phyloP scores from a whole-genome alignment of 1,140 invertebrate species.

The Trichonephila clavata region DNA sequence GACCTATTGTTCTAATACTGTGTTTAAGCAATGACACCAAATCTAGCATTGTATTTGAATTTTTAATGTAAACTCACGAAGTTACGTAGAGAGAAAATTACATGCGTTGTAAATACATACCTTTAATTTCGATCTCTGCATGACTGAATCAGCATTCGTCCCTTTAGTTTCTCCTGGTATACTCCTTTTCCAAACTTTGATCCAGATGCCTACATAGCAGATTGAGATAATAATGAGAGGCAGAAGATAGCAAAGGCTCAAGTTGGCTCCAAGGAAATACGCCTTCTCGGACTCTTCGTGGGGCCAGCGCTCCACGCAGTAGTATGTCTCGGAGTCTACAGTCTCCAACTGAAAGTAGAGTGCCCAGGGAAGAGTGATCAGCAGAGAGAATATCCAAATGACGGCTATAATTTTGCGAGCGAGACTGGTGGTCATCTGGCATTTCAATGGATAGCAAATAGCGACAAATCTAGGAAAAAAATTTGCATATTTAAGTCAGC shows the following conservation, averaged over 20 bases:
- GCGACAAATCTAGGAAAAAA: constrained; percentile 89
- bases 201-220: constrained; percentile 96
- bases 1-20: too few species aligned
- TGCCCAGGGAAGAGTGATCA: constrained; percentile 94
- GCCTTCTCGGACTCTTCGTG: constrained; percentile 89
- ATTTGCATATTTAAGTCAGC: not conserved
- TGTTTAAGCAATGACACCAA: too few species aligned
- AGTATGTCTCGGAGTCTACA: constrained; percentile 82
- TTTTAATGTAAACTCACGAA: too few species aligned
- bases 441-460: constrained; percentile 96
- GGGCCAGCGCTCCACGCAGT: constrained; percentile 93
- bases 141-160: constrained; percentile 80
- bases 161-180: constrained; percentile 95
- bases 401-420: constrained; percentile 92
- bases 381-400: constrained; percentile 93
- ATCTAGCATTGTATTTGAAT: too few species aligned
- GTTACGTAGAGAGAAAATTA: too few species aligned
- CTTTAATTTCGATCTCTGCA: constrained; percentile 80
- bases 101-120: constrained; percentile 31
- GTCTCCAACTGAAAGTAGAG: constrained; percentile 92
- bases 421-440: constrained; percentile 92
- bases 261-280: constrained; percentile 94
- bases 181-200: constrained; percentile 92
- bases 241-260: constrained; percentile 94
- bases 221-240: constrained; percentile 94